phyloP scores from a whole-genome alignment of 1,140 invertebrate species.

The Mycetomoellerius zeteki region DNA sequence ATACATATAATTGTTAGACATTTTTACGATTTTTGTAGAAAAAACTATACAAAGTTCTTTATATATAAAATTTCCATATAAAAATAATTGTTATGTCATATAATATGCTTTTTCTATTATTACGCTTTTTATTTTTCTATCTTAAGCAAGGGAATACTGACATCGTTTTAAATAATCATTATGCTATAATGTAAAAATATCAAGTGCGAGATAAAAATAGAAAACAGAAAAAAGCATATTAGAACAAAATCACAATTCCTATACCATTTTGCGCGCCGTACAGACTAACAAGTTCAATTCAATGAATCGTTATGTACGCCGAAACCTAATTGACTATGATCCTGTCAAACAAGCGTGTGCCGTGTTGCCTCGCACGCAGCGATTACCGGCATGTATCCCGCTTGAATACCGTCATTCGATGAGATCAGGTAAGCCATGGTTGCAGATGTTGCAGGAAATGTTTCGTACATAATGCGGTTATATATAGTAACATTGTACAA shows the following conservation, averaged over 20 bases:
- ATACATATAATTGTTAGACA: not conserved
- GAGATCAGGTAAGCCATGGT: conserved; percentile 50
- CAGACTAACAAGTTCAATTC: conserved; percentile 61
- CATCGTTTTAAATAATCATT: not conserved
- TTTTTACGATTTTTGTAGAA: not conserved
- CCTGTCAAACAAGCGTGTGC: conserved; percentile 51
- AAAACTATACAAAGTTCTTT: not conserved
- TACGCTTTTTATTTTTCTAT: not conserved
- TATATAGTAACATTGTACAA: conserved; percentile 16
- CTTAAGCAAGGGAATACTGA: not conserved
- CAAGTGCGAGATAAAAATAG: not conserved
- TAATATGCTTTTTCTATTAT: not conserved
- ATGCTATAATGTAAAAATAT: not conserved
- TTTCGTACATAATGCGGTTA: conserved; percentile 49
- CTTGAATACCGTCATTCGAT: conserved; percentile 57
- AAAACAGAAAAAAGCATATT: not conserved
- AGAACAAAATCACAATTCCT: conserved; percentile 20
- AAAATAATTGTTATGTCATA: not conserved
- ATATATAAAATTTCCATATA: not conserved
- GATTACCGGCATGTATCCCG: conserved; percentile 52
- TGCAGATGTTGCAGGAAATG: conserved; percentile 53
- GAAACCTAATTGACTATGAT: conserved; percentile 65
- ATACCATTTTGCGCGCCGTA: conserved; percentile 19
- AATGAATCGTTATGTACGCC: conserved; percentile 61
- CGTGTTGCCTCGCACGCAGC: conserved; percentile 58